Evolutionary conservation across 2,797 vertebrate genomes (phyloP), one percentile per base, ranked within the genome.

Genomic region (Gymnodraco acuticeps): DNA sequence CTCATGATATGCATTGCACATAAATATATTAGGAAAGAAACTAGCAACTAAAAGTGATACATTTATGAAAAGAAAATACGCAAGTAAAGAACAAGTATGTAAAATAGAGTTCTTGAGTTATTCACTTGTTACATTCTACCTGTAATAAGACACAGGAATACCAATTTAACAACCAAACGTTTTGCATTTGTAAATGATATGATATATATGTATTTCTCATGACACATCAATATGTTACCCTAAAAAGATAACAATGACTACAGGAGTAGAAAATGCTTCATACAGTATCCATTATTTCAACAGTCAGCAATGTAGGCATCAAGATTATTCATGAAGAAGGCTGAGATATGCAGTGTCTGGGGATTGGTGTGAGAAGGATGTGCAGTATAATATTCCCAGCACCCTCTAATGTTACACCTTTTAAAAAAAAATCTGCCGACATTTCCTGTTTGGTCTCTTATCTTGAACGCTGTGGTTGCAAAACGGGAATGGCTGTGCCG

Each of bases 371-470:
- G 41, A 47, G 65, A 76, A 31, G 0, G 58, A 65, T 63, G 70
- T n/a, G 50, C 47, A 72, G 78, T 58, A 33, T 81, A 14, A 82
- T 55, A 43, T 78, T 87, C 13, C 51, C 69, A 65, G 50, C 27
- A 47, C 50, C 58, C 17, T 84, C 75, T 85, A 72, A 79, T 71
- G 50, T 81, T 79, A 75, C 74, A 73, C 70, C 70, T 62, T 70
- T 17, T 31, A 10, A 55, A 31, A 53, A 62, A 63, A 15, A 69
- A 38, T 53, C 64, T 69, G 70, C 55, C n/a, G 15, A 73, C 74
- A 73, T 71, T 74, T 82, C 53, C 71, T 74, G 63, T 61, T 74
- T 64, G 15, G 72, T 81, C 12, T 61, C 23, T 56, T 38, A 20
- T 66, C 58, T 63, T 59, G 46, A 80, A 76, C 1, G 31, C 71